These are phyloP conservation scores for Clupea harengus DNA, from an alignment of 2,113 vertebrate species.

Conservation along the genomic window DNA sequence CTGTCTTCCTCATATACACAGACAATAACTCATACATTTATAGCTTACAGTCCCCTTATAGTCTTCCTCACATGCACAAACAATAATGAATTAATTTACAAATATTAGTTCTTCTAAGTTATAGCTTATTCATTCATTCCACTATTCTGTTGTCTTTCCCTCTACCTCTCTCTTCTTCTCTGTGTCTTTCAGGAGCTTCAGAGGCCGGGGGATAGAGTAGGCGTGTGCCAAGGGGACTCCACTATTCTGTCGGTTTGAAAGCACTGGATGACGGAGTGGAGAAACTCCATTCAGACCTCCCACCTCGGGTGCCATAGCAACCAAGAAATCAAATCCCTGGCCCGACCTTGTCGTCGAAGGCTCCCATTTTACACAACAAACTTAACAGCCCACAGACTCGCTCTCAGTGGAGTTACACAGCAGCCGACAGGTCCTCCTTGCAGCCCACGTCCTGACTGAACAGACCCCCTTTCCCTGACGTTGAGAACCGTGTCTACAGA, in stretches of 20 bases:
- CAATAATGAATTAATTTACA: not conserved
- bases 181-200: not conserved
- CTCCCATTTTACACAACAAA: no score
- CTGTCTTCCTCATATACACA: no score
- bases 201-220: not conserved
- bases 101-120: not conserved
- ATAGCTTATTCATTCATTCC: not conserved
- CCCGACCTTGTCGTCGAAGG: no score
- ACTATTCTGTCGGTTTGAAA: constrained; percentile 7
- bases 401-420: not conserved
- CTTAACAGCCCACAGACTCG: not conserved
- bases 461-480: not conserved
- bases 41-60: no score
- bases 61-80: no score
- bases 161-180: constrained; percentile 23
- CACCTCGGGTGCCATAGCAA: not conserved
- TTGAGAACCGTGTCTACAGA: not conserved
- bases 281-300: not conserved
- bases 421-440: not conserved
- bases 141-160: not conserved
- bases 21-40: no score
- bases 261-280: not conserved
- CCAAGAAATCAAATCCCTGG: not conserved
- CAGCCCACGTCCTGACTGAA: not conserved
- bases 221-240: constrained; percentile 28